Evolutionary conservation across 2,888 invertebrate species (phyloP).

Genomic region (Agrypnus murinus): DNA sequence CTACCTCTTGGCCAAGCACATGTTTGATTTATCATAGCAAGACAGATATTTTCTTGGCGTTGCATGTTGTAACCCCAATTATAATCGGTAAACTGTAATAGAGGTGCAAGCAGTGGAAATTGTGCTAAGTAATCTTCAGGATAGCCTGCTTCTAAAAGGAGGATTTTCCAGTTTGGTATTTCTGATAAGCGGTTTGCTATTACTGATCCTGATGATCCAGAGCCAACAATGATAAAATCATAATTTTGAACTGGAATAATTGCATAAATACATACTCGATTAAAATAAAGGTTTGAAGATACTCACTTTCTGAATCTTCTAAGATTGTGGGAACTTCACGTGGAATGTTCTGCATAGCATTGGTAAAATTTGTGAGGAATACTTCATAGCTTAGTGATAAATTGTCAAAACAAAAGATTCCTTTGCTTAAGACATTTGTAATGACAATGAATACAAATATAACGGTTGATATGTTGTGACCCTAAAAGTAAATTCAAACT

Average conservation of each 20-base stretch:
- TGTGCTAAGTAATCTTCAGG: slow-evolving; percentile 69
- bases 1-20: slow-evolving; percentile 76
- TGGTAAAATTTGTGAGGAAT: too few species aligned
- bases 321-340: too few species aligned
- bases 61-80: slow-evolving; percentile 76
- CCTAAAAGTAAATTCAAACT: too few species aligned
- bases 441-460: too few species aligned
- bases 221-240: slow-evolving; percentile 72
- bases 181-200: slow-evolving; percentile 73
- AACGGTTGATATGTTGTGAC: too few species aligned
- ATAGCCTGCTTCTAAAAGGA: slow-evolving; percentile 64
- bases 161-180: slow-evolving; percentile 64
- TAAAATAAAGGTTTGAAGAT: too few species aligned
- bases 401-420: too few species aligned
- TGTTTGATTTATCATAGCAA: slow-evolving; percentile 48
- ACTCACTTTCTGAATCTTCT: too few species aligned
- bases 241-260: slow-evolving; percentile 60
- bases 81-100: slow-evolving; percentile 72
- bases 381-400: too few species aligned
- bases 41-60: slow-evolving; percentile 34
- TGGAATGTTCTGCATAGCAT: too few species aligned
- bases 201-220: slow-evolving; percentile 72
- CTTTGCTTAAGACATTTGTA: too few species aligned
- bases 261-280: too few species aligned
- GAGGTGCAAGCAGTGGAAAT: slow-evolving; percentile 70